phyloP scores from a whole-genome alignment of 92 coral and sea anemone species.

The Phenganax marumi region DNA sequence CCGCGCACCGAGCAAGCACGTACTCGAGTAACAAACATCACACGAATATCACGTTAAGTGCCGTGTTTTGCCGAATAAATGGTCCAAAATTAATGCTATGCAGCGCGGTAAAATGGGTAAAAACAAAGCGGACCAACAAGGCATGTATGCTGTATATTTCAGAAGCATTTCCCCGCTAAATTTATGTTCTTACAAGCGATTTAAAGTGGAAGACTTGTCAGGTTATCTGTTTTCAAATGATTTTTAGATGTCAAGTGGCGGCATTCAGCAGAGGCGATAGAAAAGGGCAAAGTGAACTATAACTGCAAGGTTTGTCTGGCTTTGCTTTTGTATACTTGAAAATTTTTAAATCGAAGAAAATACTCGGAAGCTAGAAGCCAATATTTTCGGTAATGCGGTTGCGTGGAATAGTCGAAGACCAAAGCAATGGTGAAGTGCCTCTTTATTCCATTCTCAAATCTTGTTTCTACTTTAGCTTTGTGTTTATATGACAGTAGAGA shows the following conservation, averaged over 20 bases:
- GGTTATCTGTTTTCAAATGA: not conserved
- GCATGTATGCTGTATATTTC: constrained; percentile 7
- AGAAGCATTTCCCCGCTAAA: constrained; percentile 5
- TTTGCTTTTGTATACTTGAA: not conserved
- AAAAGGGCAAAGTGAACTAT: constrained; percentile 70
- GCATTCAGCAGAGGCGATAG: constrained; percentile 77
- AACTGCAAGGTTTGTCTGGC: constrained; percentile 72
- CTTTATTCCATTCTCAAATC: not conserved
- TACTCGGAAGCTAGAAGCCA: not conserved
- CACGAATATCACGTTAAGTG: not conserved
- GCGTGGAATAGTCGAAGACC: not conserved
- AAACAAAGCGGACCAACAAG: constrained; percentile 37
- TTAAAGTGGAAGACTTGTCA: not conserved
- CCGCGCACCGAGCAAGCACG: not conserved
- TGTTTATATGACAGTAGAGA: not conserved
- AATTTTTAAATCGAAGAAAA: not conserved
- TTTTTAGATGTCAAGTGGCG: constrained; percentile 64
- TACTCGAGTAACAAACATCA: not conserved
- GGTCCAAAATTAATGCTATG: constrained; percentile 11
- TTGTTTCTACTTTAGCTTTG: not conserved
- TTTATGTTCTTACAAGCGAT: not conserved
- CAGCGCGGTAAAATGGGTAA: constrained; percentile 42
- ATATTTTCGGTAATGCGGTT: not conserved
- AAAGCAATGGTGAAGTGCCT: not conserved
- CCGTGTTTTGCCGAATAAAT: constrained; percentile 1